Percentiles rank a stretch among this genome's conserved stretches.
These are phyloP conservation scores for Drosophila paramelanica DNA, from an alignment of 2,888 invertebrate species.

Conservation along the genomic window DNA sequence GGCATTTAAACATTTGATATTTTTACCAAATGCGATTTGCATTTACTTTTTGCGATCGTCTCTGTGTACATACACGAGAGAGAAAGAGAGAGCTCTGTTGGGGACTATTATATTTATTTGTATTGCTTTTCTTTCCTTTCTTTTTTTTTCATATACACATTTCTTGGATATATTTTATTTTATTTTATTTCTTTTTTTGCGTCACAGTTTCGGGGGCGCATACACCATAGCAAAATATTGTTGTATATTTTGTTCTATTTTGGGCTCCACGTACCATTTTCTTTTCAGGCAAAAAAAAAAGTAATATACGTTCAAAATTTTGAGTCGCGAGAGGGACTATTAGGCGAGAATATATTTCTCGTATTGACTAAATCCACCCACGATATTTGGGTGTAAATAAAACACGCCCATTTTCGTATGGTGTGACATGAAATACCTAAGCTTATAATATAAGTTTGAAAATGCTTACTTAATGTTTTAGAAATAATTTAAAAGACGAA, in stretches of 20 bases:
- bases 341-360: not conserved
- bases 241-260: slow-evolving; percentile 55
- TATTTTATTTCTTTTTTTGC: slow-evolving; percentile 25
- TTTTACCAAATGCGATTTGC: slow-evolving; percentile 6
- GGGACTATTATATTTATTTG: slow-evolving; percentile 3
- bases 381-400: slow-evolving; percentile 55
- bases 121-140: slow-evolving; percentile 8
- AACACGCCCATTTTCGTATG: slow-evolving; percentile 49
- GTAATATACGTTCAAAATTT: slow-evolving; percentile 23
- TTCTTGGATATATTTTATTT: not conserved
- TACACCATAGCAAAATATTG: slow-evolving; percentile 6
- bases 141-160: not conserved
- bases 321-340: slow-evolving; percentile 1
- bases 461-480: no score
- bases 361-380: slow-evolving; percentile 15
- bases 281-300: slow-evolving; percentile 34
- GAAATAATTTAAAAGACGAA: no score
- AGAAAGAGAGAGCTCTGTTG: not conserved
- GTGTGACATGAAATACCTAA: slow-evolving; percentile 15
- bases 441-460: not conserved
- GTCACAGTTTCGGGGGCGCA: slow-evolving; percentile 33
- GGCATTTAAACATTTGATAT: slow-evolving; percentile 37
- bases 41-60: not conserved
- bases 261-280: slow-evolving; percentile 53
- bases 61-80: not conserved